phyloP scores from a whole-genome alignment of 1,140 invertebrate species.

The Daktulosphaira vitifoliae region DNA sequence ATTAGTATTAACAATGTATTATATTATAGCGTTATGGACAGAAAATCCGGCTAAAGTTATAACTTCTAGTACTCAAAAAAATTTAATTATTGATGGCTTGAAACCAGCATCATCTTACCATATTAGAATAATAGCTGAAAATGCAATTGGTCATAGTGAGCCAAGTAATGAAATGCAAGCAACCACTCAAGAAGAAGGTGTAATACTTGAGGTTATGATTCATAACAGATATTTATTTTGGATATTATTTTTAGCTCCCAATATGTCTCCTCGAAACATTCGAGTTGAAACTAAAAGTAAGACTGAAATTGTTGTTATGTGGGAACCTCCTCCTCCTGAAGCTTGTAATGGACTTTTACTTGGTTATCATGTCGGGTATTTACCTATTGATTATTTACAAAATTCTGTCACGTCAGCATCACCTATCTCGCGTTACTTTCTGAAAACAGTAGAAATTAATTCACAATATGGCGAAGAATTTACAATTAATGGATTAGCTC shows the following conservation, averaged over 20 bases:
- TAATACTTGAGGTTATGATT: too few species aligned
- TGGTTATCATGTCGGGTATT: conserved; percentile 88
- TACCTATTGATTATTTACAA: conserved; percentile 45
- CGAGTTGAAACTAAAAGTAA: conserved; percentile 78
- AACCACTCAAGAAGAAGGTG: conserved; percentile 73
- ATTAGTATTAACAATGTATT: conserved; percentile 13
- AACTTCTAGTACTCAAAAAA: conserved; percentile 66
- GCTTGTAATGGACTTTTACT: conserved; percentile 85
- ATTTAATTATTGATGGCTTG: conserved; percentile 66
- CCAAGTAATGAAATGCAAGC: conserved; percentile 74
- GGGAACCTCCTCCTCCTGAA: conserved; percentile 79
- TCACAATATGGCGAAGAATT: conserved; percentile 56
- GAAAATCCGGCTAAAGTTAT: conserved; percentile 67
- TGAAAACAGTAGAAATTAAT: conserved; percentile 60
- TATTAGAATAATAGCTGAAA: conserved; percentile 79
- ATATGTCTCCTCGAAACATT: conserved; percentile 74
- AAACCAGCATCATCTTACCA: conserved; percentile 84
- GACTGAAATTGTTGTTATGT: conserved; percentile 76
- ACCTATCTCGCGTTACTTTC: conserved; percentile 51
- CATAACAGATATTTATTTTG: neutral
- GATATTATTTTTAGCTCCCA: conserved; percentile 56
- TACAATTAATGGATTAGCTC: conserved; percentile 59
- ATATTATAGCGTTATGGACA: conserved; percentile 57
- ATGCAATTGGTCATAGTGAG: conserved; percentile 74
- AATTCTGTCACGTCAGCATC: conserved; percentile 38